These are phyloP conservation scores for Stichopus horrens DNA, from an alignment of 53 echinoderm and acorn worm genomes.

Conservation along the genomic window DNA sequence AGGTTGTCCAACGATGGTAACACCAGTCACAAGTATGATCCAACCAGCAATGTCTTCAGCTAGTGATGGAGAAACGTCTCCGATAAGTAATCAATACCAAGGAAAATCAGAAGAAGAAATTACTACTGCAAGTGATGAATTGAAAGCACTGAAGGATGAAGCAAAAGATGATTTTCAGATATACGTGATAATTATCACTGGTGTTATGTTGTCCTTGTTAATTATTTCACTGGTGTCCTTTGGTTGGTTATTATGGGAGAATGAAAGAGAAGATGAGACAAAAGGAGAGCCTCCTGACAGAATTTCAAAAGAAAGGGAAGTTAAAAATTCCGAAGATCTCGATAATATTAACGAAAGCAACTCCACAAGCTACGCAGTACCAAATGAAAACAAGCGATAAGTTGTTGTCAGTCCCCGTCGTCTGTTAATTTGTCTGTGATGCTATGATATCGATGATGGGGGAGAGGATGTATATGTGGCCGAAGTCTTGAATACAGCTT, in stretches of 20 bases:
- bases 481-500: slow-evolving; percentile 1
- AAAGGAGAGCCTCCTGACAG: background rate
- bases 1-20: background rate
- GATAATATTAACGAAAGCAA: background rate
- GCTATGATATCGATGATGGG: background rate
- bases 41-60: too few species aligned
- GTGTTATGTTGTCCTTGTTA: background rate
- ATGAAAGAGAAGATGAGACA: background rate
- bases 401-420: background rate
- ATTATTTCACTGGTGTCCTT: background rate
- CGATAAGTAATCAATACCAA: too few species aligned
- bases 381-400: background rate
- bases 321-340: background rate
- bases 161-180: background rate
- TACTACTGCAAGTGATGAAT: background rate
- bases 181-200: background rate
- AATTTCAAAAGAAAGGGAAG: background rate
- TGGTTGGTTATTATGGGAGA: background rate
- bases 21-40: background rate
- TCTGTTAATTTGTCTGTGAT: background rate
- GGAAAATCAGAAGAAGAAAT: background rate
- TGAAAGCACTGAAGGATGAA: background rate
- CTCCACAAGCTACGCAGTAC: background rate
- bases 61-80: too few species aligned
- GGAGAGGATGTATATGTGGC: background rate